phyloP scores from a whole-genome alignment of 2,888 invertebrate species.

The Arrhopalites spinosus region DNA sequence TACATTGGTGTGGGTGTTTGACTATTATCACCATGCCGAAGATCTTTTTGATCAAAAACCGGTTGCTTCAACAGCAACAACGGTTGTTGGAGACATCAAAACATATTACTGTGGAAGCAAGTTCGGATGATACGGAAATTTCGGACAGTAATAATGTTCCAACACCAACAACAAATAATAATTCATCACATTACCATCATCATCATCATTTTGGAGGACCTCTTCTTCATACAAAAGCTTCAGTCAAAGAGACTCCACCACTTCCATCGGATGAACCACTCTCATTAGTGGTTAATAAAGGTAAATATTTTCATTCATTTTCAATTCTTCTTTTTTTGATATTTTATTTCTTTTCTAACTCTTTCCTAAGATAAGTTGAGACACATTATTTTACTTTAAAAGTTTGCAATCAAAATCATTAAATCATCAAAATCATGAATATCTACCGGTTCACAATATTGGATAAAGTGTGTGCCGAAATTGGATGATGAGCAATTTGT shows the following conservation, averaged over 20 bases:
- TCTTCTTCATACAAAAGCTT: slow-evolving; percentile 13
- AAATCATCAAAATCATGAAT: too few species aligned
- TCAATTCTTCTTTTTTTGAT: neutral
- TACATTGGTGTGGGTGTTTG: too few species aligned
- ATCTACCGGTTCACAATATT: too few species aligned
- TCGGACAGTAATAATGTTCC: slow-evolving; percentile 55
- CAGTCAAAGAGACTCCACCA: slow-evolving; percentile 42
- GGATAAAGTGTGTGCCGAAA: too few species aligned
- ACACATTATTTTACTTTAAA: neutral
- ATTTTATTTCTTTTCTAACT: neutral
- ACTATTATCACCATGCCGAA: too few species aligned
- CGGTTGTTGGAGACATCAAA: slow-evolving; percentile 82
- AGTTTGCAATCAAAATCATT: too few species aligned
- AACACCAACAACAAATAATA: slow-evolving; percentile 56
- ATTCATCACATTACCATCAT: neutral
- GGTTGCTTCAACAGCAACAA: slow-evolving; percentile 88
- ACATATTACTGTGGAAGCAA: slow-evolving; percentile 59
- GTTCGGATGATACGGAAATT: slow-evolving; percentile 47
- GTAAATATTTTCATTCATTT: slow-evolving; percentile 37
- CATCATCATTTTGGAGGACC: slow-evolving; percentile 24
- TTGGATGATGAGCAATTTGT: too few species aligned
- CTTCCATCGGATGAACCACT: slow-evolving; percentile 60
- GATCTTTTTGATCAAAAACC: slow-evolving; percentile 88
- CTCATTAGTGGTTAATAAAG: slow-evolving; percentile 63
- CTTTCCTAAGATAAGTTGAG: neutral